These are phyloP conservation scores for Dicranocentrus wangi DNA, from an alignment of 2,888 invertebrate species.

Conservation along the genomic window DNA sequence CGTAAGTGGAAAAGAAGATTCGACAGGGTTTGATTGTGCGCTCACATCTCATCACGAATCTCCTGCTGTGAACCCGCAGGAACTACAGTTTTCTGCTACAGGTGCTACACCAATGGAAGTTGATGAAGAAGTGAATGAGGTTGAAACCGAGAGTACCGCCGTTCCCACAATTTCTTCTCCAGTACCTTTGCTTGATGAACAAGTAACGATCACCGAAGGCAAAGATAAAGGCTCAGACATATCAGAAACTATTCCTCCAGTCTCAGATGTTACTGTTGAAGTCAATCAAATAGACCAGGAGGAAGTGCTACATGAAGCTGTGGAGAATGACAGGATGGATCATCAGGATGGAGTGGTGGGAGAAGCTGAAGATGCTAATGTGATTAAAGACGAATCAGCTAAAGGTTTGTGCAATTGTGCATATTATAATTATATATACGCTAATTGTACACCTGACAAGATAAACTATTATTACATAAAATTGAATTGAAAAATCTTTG, in stretches of 20 bases:
- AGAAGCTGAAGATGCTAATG: neutral
- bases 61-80: neutral
- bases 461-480: too few relatives aligned
- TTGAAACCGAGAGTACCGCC: slow-evolving; percentile 4
- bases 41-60: slow-evolving; percentile 9
- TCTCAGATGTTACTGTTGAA: neutral
- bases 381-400: neutral
- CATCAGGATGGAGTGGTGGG: slow-evolving; percentile 7
- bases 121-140: slow-evolving; percentile 18
- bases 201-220: neutral
- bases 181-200: neutral
- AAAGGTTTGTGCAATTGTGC: too few relatives aligned
- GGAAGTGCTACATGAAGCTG: neutral
- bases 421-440: too few relatives aligned
- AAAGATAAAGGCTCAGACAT: slow-evolving; percentile 4
- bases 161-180: too few relatives aligned
- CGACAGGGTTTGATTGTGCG: slow-evolving; percentile 47
- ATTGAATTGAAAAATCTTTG: neutral
- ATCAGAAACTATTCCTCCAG: neutral
- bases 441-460: too few relatives aligned
- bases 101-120: slow-evolving; percentile 44
- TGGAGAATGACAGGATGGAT: neutral
- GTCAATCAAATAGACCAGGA: neutral
- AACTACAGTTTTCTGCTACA: slow-evolving; percentile 5
- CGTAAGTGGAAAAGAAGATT: slow-evolving; percentile 13